Evolutionary conservation across 2,797 vertebrate genomes (phyloP), one percentile per base, ranked within the genome.

Genomic region (Xenopus petersii): DNA sequence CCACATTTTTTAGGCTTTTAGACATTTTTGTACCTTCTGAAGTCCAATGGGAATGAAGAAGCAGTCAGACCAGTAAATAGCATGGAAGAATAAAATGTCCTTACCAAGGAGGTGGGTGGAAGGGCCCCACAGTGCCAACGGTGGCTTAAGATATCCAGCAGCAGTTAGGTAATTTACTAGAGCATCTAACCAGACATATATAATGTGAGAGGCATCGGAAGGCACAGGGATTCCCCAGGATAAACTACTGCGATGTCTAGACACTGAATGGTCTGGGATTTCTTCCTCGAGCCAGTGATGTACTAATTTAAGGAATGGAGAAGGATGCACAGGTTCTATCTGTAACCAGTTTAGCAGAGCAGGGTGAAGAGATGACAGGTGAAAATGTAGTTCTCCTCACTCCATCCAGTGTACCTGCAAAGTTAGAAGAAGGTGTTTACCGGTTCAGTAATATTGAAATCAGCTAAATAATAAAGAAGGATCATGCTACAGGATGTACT

Each of bases 161-260:
- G 91, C 93, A 0, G 95, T 97, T 64, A 99, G 91, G 67, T 99
- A 99, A 84, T 96, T 99, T 21, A 99, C 94, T 76, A 99, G 83
- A 62, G 98, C 98, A 1, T 99, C 98, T 0, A 99, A 84, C 98
- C 98, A 99, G 0, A 99, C 98, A 0, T 98, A 99, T 74, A 98
- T 88, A 1, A 94, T 96, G 71, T 99, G 98, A 0, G 91, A 90
- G 0, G 92, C 71, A 71, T 99, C 96, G 0, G 82, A 79, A 0
- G 97, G 98, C 36, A 99, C 97, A 0, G 94, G 90, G 74, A 99
- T 94, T 15, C 97, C 98, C 97, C 98, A 98, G 71, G 91, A 91
- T 58, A 99, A 89, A 11, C 95, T 93, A 81, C 85, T 94, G 24
- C 92, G 90, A 82, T 92, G 93, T 0, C 97, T 95, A 1, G 98